phyloP scores from a whole-genome alignment of 1,140 invertebrate genomes.

The Leptinotarsa lineolata region DNA sequence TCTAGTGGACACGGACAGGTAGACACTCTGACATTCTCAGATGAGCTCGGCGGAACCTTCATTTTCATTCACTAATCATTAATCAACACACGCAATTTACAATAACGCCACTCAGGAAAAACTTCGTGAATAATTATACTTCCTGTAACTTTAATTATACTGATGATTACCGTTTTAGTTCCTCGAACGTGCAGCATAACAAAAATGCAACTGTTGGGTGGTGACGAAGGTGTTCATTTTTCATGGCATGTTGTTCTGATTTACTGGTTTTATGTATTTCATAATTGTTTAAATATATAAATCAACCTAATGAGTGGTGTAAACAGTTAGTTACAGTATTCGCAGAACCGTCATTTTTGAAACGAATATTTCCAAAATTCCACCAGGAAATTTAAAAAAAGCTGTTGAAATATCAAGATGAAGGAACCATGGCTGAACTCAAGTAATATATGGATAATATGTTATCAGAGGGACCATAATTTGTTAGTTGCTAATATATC shows the following conservation, averaged over 20 bases:
- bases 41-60: constrained; percentile 20
- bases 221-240: constrained; percentile 20
- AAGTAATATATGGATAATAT: too few species aligned
- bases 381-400: too few species aligned
- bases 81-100: constrained; percentile 30
- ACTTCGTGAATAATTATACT: constrained; percentile 25
- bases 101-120: constrained; percentile 28
- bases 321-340: too few species aligned
- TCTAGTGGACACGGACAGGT: constrained; percentile 32
- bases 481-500: too few species aligned
- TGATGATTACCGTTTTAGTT: constrained; percentile 23
- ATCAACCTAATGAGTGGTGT: too few species aligned
- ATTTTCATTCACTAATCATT: constrained; percentile 30
- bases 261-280: not conserved
- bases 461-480: too few species aligned
- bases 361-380: too few species aligned
- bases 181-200: not conserved
- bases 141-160: constrained; percentile 21
- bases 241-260: constrained; percentile 10
- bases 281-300: too few species aligned
- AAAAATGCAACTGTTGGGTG: too few species aligned
- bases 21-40: constrained; percentile 25
- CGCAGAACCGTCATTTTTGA: too few species aligned
- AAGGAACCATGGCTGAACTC: too few species aligned
- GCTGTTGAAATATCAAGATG: too few species aligned